Evolutionary conservation across 2,113 vertebrate genomes (phyloP), one percentile per base, ranked within the genome.

Genomic region (Hypomesus transpacificus): DNA sequence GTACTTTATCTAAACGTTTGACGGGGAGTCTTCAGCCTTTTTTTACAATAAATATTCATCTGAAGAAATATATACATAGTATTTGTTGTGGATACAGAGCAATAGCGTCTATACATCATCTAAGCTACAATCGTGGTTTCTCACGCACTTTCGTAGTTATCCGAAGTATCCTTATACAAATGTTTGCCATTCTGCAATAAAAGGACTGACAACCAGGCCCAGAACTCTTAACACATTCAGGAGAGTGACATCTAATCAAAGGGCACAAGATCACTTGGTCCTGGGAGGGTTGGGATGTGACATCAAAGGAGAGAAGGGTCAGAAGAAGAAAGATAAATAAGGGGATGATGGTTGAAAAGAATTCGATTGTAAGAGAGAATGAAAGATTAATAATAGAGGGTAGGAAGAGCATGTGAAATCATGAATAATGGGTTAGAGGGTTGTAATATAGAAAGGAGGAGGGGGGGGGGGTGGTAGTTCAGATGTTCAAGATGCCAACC

Each of bases 181-280:
- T 34, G 26, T 56, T n/a, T 18, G 39, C 39, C 53, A 17, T 63
- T 63, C 8, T 9, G 6, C 17, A 63, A 39, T 9, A 63, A 31
- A 18, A 3, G 16, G 24, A 6, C 22, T 61, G 28, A 56, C 53
- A 56, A n/a, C n/a, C 14, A 3, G 17, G 17, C 13, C 61, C 61
- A 3, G 68, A 69, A 69, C 71, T 74, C 72, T 77, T 50, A 70
- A 82, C 46, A 1, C 63, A 21, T 21, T 68, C 66, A 82, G 54
- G 65, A 66, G 21, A 34, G 26, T 17, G 66, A 75, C 66, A 71
- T 52, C 58, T 62, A 75, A 64, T 78, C 52, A 74, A 56, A 80
- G 65, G 73, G 46, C 56, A 46, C 20, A 53, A 57, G 70, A 39
- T 67, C n/a, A 53, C 65, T 62, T 34, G 31, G 31, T 6, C 71